Base-by-base conservation (phyloP, 92 coral and sea anemone genomes). In the Epizoanthus illoricatus region DNA sequence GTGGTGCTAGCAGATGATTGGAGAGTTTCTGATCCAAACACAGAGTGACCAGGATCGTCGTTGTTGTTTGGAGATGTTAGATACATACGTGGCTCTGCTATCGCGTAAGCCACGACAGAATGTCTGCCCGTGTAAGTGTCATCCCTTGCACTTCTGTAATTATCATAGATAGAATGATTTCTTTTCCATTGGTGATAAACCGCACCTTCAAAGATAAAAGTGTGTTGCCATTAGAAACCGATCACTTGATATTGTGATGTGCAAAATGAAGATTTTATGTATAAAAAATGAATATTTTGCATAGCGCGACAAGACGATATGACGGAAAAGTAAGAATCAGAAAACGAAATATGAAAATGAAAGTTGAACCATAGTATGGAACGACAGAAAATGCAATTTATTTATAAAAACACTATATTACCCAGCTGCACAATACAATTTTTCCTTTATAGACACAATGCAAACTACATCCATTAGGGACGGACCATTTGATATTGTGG, bases 71-170 rank as follows among this genome's bases (percentile, higher is more conserved):
- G 60, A 12, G 72, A 78, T 3, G 63, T 66, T 12, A 78, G 82
- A 13, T 78, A 21, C 82, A 78, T 78, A 4, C 82, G 82, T 57
- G 82, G 82, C 13, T 78, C 82, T 45, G 71, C 82, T 78, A 78
- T 5, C 17, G 82, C 82, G 52, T 78, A 78, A 3, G 82, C 82
- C 2, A 78, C 82, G 2, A 78, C 82, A 9, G 82, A 78, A 41
- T 43, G 66, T 62, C 82, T 49, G 6, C 61, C 23, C 24, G 12
- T 43, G 57, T 42, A 8, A 10, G 45, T 61, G 55, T 9, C 21
- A 40, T 61, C 65, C 71, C 20, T 40, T 19, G 5, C 60, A 19
- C 5, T 43, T 62, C 13, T 69, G 71, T 40, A 78, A 43, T 78
- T 62, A 16, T 78, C 82, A 18, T 78, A 78, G 20, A 70, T 78